Conservation (phyloP, 1,140 invertebrate genomes). For the Chlorops oryzae region DNA sequence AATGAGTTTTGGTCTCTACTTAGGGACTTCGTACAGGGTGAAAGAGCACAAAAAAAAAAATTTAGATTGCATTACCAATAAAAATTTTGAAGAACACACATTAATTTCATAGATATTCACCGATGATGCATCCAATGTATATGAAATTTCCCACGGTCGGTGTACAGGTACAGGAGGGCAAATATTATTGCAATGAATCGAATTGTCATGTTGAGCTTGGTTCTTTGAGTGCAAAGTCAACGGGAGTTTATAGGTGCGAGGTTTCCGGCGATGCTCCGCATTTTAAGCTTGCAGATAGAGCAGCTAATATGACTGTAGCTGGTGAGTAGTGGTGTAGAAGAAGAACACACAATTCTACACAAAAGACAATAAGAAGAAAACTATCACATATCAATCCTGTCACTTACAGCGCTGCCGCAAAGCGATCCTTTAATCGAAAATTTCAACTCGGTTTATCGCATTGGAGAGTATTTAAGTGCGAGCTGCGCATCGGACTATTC, state of each 20-base stretch:
- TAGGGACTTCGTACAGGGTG: no score
- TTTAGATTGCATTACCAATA: no score
- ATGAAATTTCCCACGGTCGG: conserved; percentile 50
- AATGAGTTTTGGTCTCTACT: no score
- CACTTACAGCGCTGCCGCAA: conserved; percentile 55
- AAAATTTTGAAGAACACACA: no score
- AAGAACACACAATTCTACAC: no score
- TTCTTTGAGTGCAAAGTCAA: conserved; percentile 50
- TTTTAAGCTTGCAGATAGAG: conserved; percentile 54
- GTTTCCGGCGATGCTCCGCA: conserved; percentile 59
- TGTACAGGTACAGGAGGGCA: conserved; percentile 68
- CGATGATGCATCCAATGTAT: conserved; percentile 39
- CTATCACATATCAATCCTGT: no score
- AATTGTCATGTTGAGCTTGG: conserved; percentile 53
- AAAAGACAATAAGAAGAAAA: no score
- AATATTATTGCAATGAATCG: conserved; percentile 54
- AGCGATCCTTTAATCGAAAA: conserved; percentile 54
- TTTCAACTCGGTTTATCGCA: conserved; percentile 51
- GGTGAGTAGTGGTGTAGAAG: no score
- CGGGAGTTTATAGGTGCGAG: conserved; percentile 57
- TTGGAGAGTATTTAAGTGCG: conserved; percentile 54
- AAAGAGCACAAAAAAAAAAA: no score
- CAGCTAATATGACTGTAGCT: conserved; percentile 58
- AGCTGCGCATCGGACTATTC: conserved; percentile 57
- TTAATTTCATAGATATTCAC: conserved; percentile 46